phyloP scores from a whole-genome alignment of 2,888 invertebrate species.

The Dicyrtomina minuta region DNA sequence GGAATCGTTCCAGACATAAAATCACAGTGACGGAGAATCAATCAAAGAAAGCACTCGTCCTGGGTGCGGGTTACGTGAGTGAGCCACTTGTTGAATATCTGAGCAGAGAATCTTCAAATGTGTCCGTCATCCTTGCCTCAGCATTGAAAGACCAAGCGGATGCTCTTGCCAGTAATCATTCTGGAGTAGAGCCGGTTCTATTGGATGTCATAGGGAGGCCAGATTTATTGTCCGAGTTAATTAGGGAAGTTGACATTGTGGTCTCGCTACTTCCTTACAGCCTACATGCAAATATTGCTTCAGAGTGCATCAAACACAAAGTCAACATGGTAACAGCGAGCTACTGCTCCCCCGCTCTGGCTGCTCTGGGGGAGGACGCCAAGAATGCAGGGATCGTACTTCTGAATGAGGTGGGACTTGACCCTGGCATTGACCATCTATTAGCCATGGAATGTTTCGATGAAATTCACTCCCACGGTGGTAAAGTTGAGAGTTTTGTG shows the following conservation, averaged over 20 bases:
- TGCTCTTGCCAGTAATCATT: conserved; percentile 72
- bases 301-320: conserved; percentile 79
- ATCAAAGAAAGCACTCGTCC: conserved; percentile 68
- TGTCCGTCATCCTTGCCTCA: conserved; percentile 63
- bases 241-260: conserved; percentile 73
- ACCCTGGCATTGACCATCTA: conserved; percentile 98
- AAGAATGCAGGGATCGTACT: conserved; percentile 86
- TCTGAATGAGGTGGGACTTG: conserved; percentile 94
- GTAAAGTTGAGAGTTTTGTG: conserved; percentile 87
- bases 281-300: conserved; percentile 79
- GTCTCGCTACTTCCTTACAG: conserved; percentile 88
- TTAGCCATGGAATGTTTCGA: conserved; percentile 96
- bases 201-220: conserved; percentile 75
- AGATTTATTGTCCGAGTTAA: conserved; percentile 69
- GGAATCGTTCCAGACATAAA: conserved; percentile 60
- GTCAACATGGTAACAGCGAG: conserved; percentile 96
- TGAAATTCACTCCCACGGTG: conserved; percentile 83
- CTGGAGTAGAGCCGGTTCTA: conserved; percentile 76
- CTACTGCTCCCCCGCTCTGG: conserved; percentile 83
- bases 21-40: conserved; percentile 21
- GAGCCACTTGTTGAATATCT: conserved; percentile 94
- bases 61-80: conserved; percentile 94
- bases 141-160: conserved; percentile 87
- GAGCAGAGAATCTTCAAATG: conserved; percentile 51
- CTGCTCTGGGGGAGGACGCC: conserved; percentile 75